These are phyloP conservation scores for Mythimna pallens DNA, from an alignment of 2,888 invertebrate genomes.

Conservation along the genomic window DNA sequence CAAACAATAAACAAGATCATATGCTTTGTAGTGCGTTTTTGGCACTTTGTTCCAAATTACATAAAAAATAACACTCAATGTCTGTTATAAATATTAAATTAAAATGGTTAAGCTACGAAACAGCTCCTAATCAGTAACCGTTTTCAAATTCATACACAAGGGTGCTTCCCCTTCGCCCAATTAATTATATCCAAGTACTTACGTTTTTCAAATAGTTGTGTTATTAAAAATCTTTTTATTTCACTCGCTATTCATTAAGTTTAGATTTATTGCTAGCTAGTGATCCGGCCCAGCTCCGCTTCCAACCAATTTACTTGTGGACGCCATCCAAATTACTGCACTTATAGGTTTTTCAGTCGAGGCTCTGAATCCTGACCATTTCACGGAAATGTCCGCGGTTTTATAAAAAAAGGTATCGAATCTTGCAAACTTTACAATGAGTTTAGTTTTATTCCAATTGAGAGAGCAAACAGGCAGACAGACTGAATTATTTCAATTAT, in stretches of 20 bases:
- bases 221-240: slow-evolving; percentile 56
- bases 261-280: slow-evolving; percentile 54
- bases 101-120: neutral
- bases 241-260: slow-evolving; percentile 50
- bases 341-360: slow-evolving; percentile 34
- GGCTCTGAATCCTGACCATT: slow-evolving; percentile 20
- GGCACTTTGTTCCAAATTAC: neutral
- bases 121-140: neutral
- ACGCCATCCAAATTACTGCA: slow-evolving; percentile 37
- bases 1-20: too few relatives aligned
- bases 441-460: slow-evolving; percentile 8
- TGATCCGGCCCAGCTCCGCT: slow-evolving; percentile 18
- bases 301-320: slow-evolving; percentile 43
- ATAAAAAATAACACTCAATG: neutral
- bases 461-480: slow-evolving; percentile 21
- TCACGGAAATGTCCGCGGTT: slow-evolving; percentile 4
- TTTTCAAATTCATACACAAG: slow-evolving; percentile 16
- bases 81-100: neutral
- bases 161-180: slow-evolving; percentile 28
- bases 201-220: slow-evolving; percentile 52
- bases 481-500: slow-evolving; percentile 18
- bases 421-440: slow-evolving; percentile 10
- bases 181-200: slow-evolving; percentile 54
- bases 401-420: slow-evolving; percentile 1
- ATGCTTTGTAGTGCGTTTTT: too few relatives aligned